Conservation (phyloP, 2,888 invertebrate genomes). For the Chalcosyrphus nemorum region DNA sequence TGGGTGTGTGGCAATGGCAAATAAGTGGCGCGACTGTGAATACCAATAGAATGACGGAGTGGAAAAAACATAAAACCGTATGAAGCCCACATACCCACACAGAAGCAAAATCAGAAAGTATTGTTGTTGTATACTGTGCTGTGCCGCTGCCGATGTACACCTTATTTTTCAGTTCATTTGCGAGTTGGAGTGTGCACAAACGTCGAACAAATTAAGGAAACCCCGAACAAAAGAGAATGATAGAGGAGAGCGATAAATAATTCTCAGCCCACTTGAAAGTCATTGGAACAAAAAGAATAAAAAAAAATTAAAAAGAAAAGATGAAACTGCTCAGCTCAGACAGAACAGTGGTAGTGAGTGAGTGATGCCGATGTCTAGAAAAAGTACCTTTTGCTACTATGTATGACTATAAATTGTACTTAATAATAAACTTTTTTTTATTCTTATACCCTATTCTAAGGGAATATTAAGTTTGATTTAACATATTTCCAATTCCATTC, state of each 20-base stretch:
- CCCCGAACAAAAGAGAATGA: slow-evolving; percentile 64
- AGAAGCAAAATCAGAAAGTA: too few species aligned
- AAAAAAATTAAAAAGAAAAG: not conserved
- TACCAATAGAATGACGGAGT: slow-evolving; percentile 9
- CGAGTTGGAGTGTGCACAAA: slow-evolving; percentile 15
- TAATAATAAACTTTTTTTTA: too few species aligned
- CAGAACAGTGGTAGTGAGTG: slow-evolving; percentile 21
- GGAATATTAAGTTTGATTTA: too few species aligned
- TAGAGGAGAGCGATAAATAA: slow-evolving; percentile 50
- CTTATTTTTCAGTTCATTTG: slow-evolving; percentile 41
- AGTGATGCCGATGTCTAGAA: not conserved
- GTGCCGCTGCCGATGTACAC: slow-evolving; percentile 22
- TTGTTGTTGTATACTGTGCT: too few species aligned
- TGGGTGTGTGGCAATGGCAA: not conserved
- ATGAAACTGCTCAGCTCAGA: slow-evolving; percentile 1
- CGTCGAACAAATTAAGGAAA: slow-evolving; percentile 57
- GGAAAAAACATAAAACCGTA: not conserved
- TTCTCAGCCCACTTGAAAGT: slow-evolving; percentile 41
- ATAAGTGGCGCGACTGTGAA: slow-evolving; percentile 14
- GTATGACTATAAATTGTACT: too few species aligned
- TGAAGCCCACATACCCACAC: too few species aligned
- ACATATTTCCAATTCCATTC: too few species aligned
- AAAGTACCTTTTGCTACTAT: not conserved
- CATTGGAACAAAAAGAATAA: not conserved
- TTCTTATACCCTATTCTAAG: too few species aligned